These are phyloP conservation scores for Sminthurinus aureus DNA, from an alignment of 2,888 invertebrate species.

Conservation along the genomic window DNA sequence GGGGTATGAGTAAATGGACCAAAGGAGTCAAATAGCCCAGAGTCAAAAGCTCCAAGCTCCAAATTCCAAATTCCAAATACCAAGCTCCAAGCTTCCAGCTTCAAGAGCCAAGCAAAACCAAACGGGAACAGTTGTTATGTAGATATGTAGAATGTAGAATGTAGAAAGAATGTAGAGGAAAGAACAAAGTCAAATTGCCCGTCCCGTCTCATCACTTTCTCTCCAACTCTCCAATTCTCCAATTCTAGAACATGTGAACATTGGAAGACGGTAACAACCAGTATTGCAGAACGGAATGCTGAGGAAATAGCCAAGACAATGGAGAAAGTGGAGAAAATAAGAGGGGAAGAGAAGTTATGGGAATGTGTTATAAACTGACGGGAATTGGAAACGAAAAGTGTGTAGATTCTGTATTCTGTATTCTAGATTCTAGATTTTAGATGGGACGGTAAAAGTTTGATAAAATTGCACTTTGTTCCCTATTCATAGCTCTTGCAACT, in stretches of 20 bases:
- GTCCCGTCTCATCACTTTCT: not conserved
- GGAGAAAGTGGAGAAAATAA: not conserved
- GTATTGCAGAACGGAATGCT: no score
- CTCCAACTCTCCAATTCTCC: not conserved
- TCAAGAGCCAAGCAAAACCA: no score
- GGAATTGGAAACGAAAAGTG: not conserved
- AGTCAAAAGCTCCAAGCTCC: no score
- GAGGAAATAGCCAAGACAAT: not conserved
- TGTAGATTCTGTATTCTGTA: no score
- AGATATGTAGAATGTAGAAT: not conserved
- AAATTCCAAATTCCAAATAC: no score
- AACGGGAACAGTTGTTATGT: not conserved
- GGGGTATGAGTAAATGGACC: not conserved
- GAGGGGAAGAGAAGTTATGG: not conserved
- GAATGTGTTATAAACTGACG: conserved; percentile 1
- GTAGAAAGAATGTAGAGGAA: not conserved
- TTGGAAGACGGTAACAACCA: no score
- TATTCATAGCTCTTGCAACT: conserved; percentile 8
- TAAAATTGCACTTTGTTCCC: conserved; percentile 23
- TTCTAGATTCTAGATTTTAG: no score
- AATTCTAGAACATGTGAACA: no score
- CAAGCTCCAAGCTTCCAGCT: no score
- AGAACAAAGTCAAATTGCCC: not conserved
- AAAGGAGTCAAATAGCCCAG: not conserved
- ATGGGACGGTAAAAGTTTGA: not conserved